Evolutionary conservation across 2,888 invertebrate species (phyloP).

Genomic region (Steinernema hermaphroditum): DNA sequence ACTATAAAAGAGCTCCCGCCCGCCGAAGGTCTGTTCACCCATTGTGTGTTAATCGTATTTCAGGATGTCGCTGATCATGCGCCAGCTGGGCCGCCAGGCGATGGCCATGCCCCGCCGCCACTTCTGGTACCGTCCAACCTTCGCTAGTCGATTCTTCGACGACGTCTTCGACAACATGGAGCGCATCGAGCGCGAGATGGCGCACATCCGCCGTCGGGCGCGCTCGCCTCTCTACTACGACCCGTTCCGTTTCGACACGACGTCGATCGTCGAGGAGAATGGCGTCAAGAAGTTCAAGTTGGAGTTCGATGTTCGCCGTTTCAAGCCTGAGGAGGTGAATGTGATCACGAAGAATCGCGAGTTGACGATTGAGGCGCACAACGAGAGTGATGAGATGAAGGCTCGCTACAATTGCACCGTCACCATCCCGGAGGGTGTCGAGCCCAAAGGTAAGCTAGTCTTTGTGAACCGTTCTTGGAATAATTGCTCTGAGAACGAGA

Average conservation of each 20-base stretch:
- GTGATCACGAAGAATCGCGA: conserved; percentile 35
- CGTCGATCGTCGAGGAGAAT: conserved; percentile 50
- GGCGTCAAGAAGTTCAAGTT: conserved; percentile 51
- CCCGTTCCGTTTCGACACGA: not conserved
- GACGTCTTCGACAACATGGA: conserved; percentile 16
- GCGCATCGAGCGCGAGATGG: conserved; percentile 34
- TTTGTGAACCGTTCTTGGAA: not conserved
- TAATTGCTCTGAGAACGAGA: too few species aligned
- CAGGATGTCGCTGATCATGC: conserved; percentile 15
- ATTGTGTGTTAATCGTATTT: conserved; percentile 17
- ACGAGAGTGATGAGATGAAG: conserved; percentile 39
- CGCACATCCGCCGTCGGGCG: not conserved
- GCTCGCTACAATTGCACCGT: conserved; percentile 38
- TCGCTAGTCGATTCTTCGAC: conserved; percentile 33
- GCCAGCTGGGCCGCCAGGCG: conserved; percentile 23
- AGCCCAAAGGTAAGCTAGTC: conserved; percentile 9
- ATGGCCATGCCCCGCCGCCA: not conserved
- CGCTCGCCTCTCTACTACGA: conserved; percentile 25
- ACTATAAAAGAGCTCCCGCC: not conserved
- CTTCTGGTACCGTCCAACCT: conserved; percentile 31
- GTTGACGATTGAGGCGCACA: conserved; percentile 38
- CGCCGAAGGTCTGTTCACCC: not conserved
- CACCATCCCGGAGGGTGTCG: conserved; percentile 40
- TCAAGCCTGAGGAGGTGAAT: conserved; percentile 49
- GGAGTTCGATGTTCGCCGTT: conserved; percentile 50